Base-by-base conservation (phyloP, 1,140 invertebrate genomes). In the Drosophila rufa region DNA sequence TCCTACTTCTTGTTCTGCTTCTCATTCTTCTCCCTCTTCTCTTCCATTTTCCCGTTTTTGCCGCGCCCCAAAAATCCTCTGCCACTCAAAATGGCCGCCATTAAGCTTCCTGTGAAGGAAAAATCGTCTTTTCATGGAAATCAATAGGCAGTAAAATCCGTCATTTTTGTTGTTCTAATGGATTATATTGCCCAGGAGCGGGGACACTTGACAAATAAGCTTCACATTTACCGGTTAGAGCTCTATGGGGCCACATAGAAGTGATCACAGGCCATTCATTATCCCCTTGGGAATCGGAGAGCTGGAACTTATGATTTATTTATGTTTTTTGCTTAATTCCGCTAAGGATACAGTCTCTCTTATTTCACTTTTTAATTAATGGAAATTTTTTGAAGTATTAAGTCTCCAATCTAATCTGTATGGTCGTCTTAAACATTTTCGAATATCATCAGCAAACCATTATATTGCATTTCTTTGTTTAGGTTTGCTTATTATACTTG, bases 61-160 rank as follows among this genome's bases (percentile, higher is more conserved):
- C 75, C 75, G 75, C 75, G 65, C 75, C 75, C 75, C 50, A 33
- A 73, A 71, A 62, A 58, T 70, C 36, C 36, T 51, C 38, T 43
- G 64, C 38, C 46, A 69, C 43, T 40, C 50, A 78, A 77, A 75
- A 77, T 76, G 64, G 42, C 75, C 45, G 65, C 61, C 74, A 59
- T 55, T 57, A 53, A 75, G 70, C 46, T 51, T 73, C 30, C 66
- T 42, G 46, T 11, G 14, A 25, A 36, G 19, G 50, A 60, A 77
- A 77, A 62, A 62, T 62, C 38, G 48, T 15, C 42, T 47, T 74
- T 60, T 61, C 47, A 51, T 53, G 56, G 56, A 51, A 74, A 75
- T 75, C 71, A 61, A 75, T 75, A 61, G 46, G 56, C 33, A 45
- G 19, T 66, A 36, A 68, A 48, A 50, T 36, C 14, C 30, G 66